These are phyloP conservation scores for Acanthosepion pharaonis DNA, from an alignment of 2,888 invertebrate species.

Conservation along the genomic window DNA sequence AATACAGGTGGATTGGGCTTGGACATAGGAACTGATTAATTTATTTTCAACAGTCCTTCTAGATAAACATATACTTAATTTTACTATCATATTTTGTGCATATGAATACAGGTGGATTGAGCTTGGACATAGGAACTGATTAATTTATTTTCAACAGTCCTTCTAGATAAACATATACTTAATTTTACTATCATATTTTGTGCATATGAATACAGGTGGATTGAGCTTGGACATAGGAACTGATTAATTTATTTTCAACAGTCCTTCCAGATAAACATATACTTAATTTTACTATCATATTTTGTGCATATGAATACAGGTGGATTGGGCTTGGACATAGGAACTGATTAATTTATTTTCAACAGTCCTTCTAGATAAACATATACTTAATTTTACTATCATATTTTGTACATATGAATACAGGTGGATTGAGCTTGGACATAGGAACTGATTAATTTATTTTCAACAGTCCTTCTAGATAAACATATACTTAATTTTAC, in stretches of 20 bases:
- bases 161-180: neutral
- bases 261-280: neutral
- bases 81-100: neutral
- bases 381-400: neutral
- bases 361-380: neutral
- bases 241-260: neutral
- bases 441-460: neutral
- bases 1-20: neutral
- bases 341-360: neutral
- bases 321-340: neutral
- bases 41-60: neutral
- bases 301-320: too few species aligned
- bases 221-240: neutral
- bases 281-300: neutral
- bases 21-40: neutral
- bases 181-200: neutral
- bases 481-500: neutral
- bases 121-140: neutral
- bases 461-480: neutral
- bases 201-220: too few species aligned
- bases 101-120: neutral
- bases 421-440: neutral
- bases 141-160: neutral
- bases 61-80: neutral
- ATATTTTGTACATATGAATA: too few species aligned